Percentiles rank a stretch among this genome's conserved stretches.
Evolutionary conservation across 2,797 vertebrate species (phyloP).

Genomic region (Podarcis siculus): DNA sequence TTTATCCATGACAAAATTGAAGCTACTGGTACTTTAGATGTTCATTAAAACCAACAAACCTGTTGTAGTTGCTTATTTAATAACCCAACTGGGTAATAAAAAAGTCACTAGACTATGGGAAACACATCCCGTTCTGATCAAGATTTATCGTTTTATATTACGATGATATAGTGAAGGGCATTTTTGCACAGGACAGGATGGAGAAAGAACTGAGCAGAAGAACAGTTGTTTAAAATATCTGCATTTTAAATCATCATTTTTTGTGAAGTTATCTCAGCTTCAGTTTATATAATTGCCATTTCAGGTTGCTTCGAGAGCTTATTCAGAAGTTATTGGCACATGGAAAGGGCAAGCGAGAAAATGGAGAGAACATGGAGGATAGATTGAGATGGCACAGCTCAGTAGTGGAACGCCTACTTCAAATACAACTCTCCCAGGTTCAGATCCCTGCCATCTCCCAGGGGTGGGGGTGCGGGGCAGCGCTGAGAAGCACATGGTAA

Average conservation of each 20-base stretch:
- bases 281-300: background rate
- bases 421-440: background rate
- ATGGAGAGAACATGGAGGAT: too few relatives aligned
- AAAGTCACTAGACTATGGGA: background rate
- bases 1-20: background rate
- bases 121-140: background rate
- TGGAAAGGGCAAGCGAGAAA: background rate
- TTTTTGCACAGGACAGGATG: background rate
- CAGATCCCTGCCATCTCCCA: background rate
- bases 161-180: background rate
- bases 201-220: background rate
- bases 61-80: background rate
- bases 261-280: background rate
- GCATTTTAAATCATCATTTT: background rate
- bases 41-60: conserved; percentile 17
- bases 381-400: background rate
- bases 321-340: background rate
- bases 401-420: background rate
- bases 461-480: background rate
- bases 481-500: background rate
- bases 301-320: background rate
- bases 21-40: background rate
- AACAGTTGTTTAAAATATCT: background rate
- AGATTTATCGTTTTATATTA: background rate
- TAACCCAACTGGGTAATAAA: background rate